Conservation (phyloP, 1,140 invertebrate genomes). For the Dinoponera quadriceps region DNA sequence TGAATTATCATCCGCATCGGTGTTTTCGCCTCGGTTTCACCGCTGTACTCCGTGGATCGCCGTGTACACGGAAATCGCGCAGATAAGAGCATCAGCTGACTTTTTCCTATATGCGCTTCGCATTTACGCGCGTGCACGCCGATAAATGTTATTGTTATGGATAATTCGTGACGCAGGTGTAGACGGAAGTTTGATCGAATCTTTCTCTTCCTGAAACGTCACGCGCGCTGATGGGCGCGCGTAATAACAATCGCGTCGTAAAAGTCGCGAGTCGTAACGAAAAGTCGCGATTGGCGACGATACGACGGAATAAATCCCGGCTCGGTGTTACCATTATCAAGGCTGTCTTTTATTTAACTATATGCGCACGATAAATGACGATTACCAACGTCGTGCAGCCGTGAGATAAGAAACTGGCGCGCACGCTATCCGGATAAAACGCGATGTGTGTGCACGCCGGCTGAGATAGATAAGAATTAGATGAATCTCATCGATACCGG, state of each 20-base stretch:
- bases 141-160: slow-evolving; percentile 17
- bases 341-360: slow-evolving; percentile 43
- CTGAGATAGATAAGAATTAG: slow-evolving; percentile 1
- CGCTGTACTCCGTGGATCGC: background rate
- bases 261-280: slow-evolving; percentile 3
- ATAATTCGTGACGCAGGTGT: background rate
- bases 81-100: background rate
- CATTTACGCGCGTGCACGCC: background rate
- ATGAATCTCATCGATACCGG: slow-evolving; percentile 2
- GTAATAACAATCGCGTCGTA: slow-evolving; percentile 10
- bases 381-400: background rate
- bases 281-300: background rate
- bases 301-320: slow-evolving; percentile 4
- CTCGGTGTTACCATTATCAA: slow-evolving; percentile 22
- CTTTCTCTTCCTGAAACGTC: slow-evolving; percentile 16
- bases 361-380: background rate
- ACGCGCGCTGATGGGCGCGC: background rate
- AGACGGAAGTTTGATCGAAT: no score
- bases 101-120: background rate
- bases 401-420: slow-evolving; percentile 12
- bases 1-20: background rate
- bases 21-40: background rate
- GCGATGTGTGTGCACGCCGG: background rate
- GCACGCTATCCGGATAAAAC: background rate
- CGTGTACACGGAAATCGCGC: background rate